Evolutionary conservation across 53 echinoderm and acorn worm genomes (phyloP).

Genomic region (Stichopus horrens): DNA sequence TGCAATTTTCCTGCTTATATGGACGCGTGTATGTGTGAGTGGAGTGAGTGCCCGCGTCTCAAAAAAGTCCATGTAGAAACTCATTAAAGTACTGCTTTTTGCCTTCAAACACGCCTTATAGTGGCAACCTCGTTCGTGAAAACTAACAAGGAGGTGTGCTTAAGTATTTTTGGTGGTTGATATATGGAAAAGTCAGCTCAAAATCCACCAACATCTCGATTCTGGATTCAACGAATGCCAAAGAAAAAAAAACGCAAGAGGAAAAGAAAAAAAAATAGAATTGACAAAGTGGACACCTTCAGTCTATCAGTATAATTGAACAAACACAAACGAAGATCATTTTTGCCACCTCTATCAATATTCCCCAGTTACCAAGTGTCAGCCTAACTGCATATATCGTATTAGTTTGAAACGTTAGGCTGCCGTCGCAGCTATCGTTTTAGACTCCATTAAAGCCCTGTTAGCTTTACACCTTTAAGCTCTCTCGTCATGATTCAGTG

Average conservation of each 20-base stretch:
- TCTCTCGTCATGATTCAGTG: conserved; percentile 39
- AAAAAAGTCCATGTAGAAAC: background rate
- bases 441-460: conserved; percentile 42
- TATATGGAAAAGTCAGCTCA: conserved; percentile 9
- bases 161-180: background rate
- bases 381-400: conserved; percentile 8
- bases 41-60: background rate
- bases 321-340: conserved; percentile 43
- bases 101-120: conserved; percentile 1
- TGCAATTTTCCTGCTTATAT: too few species aligned
- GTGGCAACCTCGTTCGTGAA: background rate
- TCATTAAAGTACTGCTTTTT: background rate
- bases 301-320: conserved; percentile 44
- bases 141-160: background rate
- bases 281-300: conserved; percentile 35
- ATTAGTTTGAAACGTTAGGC: conserved; percentile 39
- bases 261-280: background rate
- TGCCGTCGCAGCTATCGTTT: conserved; percentile 19
- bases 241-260: background rate
- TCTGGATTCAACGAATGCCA: background rate
- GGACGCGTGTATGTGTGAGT: too few species aligned
- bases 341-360: conserved; percentile 36
- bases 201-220: background rate
- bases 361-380: conserved; percentile 41
- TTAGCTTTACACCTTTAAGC: conserved; percentile 38